A percentile compares a stretch with the other conserved stretches of the same genome.
These are phyloP conservation scores for Philopedon plagiatum DNA, from an alignment of 2,888 invertebrate species.

Conservation along the genomic window DNA sequence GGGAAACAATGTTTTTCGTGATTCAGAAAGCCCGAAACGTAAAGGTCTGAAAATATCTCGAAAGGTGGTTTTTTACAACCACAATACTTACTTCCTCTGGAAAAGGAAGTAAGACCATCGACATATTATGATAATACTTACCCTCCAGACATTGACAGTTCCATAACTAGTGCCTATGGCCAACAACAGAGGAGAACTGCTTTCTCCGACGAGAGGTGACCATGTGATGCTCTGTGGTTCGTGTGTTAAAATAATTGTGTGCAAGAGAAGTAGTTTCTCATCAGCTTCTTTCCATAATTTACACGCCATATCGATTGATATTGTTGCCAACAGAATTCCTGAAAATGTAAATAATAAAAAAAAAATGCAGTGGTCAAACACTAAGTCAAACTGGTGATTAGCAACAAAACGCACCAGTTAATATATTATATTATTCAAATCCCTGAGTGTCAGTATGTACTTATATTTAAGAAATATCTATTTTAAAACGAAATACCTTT, in stretches of 20 bases:
- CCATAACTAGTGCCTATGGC: slow-evolving; percentile 73
- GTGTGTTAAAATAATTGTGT: slow-evolving; percentile 68
- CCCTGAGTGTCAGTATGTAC: too few relatives aligned
- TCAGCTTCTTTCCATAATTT: slow-evolving; percentile 69
- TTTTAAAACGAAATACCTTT: slow-evolving; percentile 53
- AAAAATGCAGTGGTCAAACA: too few relatives aligned
- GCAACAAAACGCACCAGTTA: too few relatives aligned
- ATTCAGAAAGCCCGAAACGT: too few relatives aligned
- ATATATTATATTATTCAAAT: too few relatives aligned
- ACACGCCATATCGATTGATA: slow-evolving; percentile 68
- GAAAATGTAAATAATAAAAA: slow-evolving; percentile 1
- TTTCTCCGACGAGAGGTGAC: slow-evolving; percentile 70
- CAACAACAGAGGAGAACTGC: slow-evolving; percentile 65
- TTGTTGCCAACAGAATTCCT: slow-evolving; percentile 71
- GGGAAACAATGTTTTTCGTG: too few relatives aligned
- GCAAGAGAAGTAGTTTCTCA: slow-evolving; percentile 66
- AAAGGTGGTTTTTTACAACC: too few relatives aligned
- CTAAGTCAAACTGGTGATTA: too few relatives aligned
- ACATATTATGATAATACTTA: slow-evolving; percentile 55
- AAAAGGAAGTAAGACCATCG: too few relatives aligned
- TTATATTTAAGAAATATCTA: too few relatives aligned
- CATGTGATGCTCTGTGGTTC: slow-evolving; percentile 71
- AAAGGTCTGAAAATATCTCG: too few relatives aligned
- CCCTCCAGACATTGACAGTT: slow-evolving; percentile 69
- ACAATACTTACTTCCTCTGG: too few relatives aligned